Percentiles rank a stretch among this genome's conserved stretches.
Evolutionary conservation across 1,140 invertebrate genomes (phyloP).

Genomic region (Drosophila arawakana): DNA sequence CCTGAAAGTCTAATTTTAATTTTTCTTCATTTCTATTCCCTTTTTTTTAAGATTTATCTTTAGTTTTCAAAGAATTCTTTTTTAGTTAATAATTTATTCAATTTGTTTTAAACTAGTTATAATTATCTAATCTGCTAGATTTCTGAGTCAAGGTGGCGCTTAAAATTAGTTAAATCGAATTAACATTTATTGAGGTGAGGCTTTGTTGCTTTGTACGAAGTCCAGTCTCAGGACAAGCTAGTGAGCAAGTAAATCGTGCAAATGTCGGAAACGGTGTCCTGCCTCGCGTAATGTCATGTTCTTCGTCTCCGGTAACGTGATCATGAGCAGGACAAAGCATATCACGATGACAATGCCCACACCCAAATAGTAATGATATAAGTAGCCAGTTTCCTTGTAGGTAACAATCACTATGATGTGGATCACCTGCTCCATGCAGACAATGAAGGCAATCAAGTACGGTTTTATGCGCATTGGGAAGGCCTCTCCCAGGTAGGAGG

Average conservation of each 20-base stretch:
- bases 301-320: constrained; percentile 61
- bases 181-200: background rate
- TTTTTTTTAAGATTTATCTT: too few species aligned
- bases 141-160: background rate
- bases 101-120: background rate
- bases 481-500: constrained; percentile 67
- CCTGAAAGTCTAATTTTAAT: too few species aligned
- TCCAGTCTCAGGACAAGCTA: constrained; percentile 10
- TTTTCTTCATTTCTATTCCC: too few species aligned
- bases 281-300: constrained; percentile 57
- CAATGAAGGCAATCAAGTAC: constrained; percentile 52
- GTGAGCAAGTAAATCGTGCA: constrained; percentile 39
- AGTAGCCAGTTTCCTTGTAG: background rate
- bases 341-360: constrained; percentile 64
- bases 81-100: too few species aligned
- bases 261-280: constrained; percentile 48
- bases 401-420: constrained; percentile 69
- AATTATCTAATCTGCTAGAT: background rate
- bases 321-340: constrained; percentile 36
- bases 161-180: constrained; percentile 3
- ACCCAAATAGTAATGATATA: constrained; percentile 54
- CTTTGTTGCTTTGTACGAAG: background rate
- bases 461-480: constrained; percentile 67
- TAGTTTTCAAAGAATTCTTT: too few species aligned
- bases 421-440: constrained; percentile 60